A percentile compares a stretch with the other conserved stretches of the same genome.
These are phyloP conservation scores for Crocuta crocuta DNA, from an alignment of 2,113 vertebrate genomes.

Conservation along the genomic window DNA sequence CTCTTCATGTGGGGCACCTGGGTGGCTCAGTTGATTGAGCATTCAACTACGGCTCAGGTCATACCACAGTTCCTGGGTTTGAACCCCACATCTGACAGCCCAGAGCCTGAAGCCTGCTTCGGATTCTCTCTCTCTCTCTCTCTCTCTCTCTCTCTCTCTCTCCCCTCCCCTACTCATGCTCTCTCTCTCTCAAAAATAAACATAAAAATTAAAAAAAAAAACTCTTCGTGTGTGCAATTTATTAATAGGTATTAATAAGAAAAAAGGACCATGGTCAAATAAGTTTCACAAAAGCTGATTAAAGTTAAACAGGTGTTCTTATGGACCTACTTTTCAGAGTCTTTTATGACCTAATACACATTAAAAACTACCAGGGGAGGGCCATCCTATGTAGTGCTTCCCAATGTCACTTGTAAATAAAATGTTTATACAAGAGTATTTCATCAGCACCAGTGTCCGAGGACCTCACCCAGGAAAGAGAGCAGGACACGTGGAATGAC, in stretches of 20 bases:
- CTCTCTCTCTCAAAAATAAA: too few relatives aligned
- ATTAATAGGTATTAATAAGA: not conserved
- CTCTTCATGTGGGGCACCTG: not conserved
- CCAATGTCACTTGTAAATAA: not conserved
- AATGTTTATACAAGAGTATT: not conserved
- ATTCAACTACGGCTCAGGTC: too few relatives aligned
- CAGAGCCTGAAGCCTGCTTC: too few relatives aligned
- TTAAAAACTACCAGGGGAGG: not conserved
- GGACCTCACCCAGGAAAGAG: not conserved
- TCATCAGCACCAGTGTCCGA: not conserved
- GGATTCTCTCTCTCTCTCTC: too few relatives aligned
- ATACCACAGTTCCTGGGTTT: too few relatives aligned
- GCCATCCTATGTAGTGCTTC: not conserved
- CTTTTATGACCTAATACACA: not conserved
- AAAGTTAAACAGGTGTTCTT: not conserved
- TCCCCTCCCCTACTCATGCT: too few relatives aligned
- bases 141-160: too few relatives aligned
- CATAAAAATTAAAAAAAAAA: too few relatives aligned
- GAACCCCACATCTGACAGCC: too few relatives aligned
- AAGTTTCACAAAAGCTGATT: not conserved
- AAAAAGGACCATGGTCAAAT: not conserved
- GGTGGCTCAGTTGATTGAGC: too few relatives aligned
- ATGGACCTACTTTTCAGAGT: not conserved
- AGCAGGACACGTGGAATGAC: not conserved
- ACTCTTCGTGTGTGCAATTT: not conserved